Evolutionary conservation across 2,888 invertebrate species (phyloP), one percentile per base, ranked within the genome.

Genomic region (Rhingia rostrata): DNA sequence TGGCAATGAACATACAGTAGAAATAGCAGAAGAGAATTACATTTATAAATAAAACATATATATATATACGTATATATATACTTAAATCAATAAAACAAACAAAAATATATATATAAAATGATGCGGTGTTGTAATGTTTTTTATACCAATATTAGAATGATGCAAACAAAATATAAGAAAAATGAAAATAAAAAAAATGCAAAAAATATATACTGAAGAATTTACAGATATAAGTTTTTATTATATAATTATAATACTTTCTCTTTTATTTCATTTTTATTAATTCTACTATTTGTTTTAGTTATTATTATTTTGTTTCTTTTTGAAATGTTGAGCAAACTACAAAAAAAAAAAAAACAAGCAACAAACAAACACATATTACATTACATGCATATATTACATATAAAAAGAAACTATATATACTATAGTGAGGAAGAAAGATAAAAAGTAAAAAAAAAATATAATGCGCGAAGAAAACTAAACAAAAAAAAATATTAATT

Each of bases 221-320:
- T 75, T 86, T 80, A 86, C 56, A 80, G 70, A 84, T 9, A 87
- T 87, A 86, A 84, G 84, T 87, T 86, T 86, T 86, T 86, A 86
- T 86, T 81, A 83, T 81, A 82, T 78, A 72, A 77, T 79, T 66
- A 67, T 63, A 22, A 61, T 58, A 61, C 74, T 64, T 77, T 78
- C 67, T 74, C 67, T 77, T 61, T 72, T 67, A 72, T 73, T 82
- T 83, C 72, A 78, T 69, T 74, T 79, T 73, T 86, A 81, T 73
- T 77, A 72, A 70, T 73, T 73, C 73, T 78, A 82, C 72, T 69
- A 77, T 85, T 79, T 85, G 78, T 69, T 78, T 85, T 63, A 77
- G 69, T 80, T 78, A 58, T 82, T 61, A 56, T 70, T 10, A 35
- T 49, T 66, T 54, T 72, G 79, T 58, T 61, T 61, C 33, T 51